Evolutionary conservation across 2,888 invertebrate genomes (phyloP).

Genomic region (Stenchaetothrips biformis): DNA sequence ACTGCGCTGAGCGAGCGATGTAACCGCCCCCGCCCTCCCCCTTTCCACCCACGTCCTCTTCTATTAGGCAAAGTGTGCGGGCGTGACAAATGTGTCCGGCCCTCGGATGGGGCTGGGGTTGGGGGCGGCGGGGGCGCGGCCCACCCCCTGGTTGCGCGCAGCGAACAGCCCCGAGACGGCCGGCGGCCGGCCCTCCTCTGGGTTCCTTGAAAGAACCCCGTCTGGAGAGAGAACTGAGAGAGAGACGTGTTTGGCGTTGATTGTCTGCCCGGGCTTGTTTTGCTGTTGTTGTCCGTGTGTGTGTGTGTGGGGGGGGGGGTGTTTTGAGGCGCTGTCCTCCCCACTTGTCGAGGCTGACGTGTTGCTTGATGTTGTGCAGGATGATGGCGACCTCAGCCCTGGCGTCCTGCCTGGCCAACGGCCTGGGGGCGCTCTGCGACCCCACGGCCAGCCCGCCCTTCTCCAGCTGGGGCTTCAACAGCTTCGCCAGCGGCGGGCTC

Average conservation of each 20-base stretch:
- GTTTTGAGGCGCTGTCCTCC: no score
- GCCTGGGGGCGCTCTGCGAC: slow-evolving; percentile 2
- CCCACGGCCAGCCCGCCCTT: not conserved
- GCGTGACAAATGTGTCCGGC: slow-evolving; percentile 19
- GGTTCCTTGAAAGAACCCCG: not conserved
- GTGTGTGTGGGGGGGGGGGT: no score
- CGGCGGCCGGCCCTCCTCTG: not conserved
- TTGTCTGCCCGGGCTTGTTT: no score
- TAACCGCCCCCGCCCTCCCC: not conserved
- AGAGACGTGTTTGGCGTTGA: no score
- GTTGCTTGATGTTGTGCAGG: not conserved
- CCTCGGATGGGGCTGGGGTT: not conserved
- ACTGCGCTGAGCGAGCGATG: not conserved
- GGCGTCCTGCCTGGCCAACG: slow-evolving; percentile 9
- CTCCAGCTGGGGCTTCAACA: not conserved
- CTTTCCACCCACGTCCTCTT: not conserved
- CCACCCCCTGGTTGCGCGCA: not conserved
- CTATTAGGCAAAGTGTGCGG: slow-evolving; percentile 24
- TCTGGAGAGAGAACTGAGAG: no score
- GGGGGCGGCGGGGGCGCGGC: not conserved
- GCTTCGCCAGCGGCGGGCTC: not conserved
- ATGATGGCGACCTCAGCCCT: not conserved
- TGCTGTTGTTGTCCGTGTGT: no score
- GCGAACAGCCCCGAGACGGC: not conserved
- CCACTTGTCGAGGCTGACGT: no score